phyloP scores from a whole-genome alignment of 2,113 vertebrate genomes.

The Oreochromis spilurus region DNA sequence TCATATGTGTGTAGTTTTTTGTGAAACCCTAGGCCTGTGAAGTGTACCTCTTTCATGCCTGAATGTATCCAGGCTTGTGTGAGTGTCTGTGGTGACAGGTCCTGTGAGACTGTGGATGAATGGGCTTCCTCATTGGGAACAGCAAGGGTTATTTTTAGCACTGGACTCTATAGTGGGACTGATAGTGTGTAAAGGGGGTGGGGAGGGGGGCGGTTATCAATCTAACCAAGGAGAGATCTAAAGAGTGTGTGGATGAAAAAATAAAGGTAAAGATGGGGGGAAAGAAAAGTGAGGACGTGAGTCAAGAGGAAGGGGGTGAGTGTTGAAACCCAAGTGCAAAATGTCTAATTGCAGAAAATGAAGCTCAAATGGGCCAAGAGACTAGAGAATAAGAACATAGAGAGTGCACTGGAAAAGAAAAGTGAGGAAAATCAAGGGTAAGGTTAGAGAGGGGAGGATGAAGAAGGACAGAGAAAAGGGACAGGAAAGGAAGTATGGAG shows the following conservation, averaged over 20 bases:
- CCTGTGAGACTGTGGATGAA: slow-evolving; percentile 52
- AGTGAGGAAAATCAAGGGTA: background rate
- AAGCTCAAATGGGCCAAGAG: background rate
- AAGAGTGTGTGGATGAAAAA: background rate
- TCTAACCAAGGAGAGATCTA: slow-evolving; percentile 4
- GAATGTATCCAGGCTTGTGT: background rate
- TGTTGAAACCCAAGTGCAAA: background rate
- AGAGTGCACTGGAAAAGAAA: background rate
- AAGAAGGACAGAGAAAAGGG: background rate
- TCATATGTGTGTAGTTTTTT: background rate
- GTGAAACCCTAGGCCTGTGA: background rate
- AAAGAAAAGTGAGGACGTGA: background rate
- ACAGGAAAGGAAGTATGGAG: background rate
- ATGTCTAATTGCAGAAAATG: slow-evolving; percentile 3
- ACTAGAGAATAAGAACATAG: background rate
- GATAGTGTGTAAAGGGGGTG: background rate
- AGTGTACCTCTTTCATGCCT: background rate
- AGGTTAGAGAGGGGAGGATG: background rate
- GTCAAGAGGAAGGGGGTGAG: background rate
- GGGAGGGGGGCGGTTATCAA: background rate
- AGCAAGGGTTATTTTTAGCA: slow-evolving; percentile 60
- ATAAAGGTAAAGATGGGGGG: background rate
- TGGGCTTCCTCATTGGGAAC: slow-evolving; percentile 43
- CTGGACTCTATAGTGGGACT: slow-evolving; percentile 35
- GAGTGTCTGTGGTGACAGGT: slow-evolving; percentile 23